These are phyloP conservation scores for Ornithoptera alexandrae DNA, from an alignment of 2,888 invertebrate species.

Conservation along the genomic window DNA sequence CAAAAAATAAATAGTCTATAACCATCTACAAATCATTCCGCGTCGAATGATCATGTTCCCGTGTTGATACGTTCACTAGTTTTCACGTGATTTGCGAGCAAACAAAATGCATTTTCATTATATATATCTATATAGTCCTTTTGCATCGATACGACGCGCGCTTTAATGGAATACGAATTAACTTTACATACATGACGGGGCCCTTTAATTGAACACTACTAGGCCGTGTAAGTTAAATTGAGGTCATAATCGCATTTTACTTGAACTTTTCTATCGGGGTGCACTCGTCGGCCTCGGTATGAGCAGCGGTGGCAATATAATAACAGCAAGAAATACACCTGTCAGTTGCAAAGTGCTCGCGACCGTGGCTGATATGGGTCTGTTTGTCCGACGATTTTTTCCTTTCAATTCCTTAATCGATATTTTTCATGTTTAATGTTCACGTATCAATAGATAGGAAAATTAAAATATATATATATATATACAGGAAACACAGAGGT, in stretches of 20 bases:
- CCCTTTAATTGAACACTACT: conserved; percentile 7
- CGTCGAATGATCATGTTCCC: too few relatives aligned
- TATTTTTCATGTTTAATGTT: not conserved
- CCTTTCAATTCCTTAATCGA: conserved; percentile 1
- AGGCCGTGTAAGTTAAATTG: conserved; percentile 3
- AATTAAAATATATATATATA: not conserved
- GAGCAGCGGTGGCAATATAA: conserved; percentile 5
- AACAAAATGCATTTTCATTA: too few relatives aligned
- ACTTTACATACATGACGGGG: not conserved
- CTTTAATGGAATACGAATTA: not conserved
- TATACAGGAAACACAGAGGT: too few relatives aligned
- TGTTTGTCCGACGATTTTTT: not conserved
- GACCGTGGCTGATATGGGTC: conserved; percentile 13
- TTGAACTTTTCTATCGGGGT: conserved; percentile 7
- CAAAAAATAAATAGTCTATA: too few relatives aligned
- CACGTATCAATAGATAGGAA: not conserved
- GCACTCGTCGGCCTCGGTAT: conserved; percentile 14
- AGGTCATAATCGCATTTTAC: conserved; percentile 16
- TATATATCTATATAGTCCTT: too few relatives aligned
- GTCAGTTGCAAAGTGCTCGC: conserved; percentile 10
- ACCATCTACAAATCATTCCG: too few relatives aligned
- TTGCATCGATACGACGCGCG: not conserved
- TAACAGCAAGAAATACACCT: conserved; percentile 22
- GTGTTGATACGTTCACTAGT: too few relatives aligned
- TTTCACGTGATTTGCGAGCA: too few relatives aligned